These are phyloP conservation scores for Hypsibius dujardini DNA, from an alignment of 1,140 invertebrate genomes.

Conservation along the genomic window DNA sequence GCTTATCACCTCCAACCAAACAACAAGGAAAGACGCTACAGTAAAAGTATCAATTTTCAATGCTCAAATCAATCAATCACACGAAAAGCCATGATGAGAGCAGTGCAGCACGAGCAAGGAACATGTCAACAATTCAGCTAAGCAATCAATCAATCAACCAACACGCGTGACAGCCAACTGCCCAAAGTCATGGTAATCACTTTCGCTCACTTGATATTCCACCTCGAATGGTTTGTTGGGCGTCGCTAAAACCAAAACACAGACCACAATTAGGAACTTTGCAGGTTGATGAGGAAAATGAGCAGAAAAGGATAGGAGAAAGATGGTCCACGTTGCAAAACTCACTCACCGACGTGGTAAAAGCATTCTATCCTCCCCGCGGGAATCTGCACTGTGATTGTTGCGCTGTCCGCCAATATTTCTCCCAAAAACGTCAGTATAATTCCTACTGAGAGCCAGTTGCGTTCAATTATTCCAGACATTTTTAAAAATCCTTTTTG, in stretches of 20 bases:
- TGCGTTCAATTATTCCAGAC: no score
- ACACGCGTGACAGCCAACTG: not conserved
- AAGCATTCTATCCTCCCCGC: constrained; percentile 14
- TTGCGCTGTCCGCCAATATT: not conserved
- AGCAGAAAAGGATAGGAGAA: not conserved
- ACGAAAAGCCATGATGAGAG: not conserved
- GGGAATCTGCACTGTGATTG: constrained; percentile 13
- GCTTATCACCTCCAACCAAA: constrained; percentile 7
- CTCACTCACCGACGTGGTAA: not conserved
- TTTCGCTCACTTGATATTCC: not conserved
- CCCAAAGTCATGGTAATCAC: not conserved
- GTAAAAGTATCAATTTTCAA: not conserved
- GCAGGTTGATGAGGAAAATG: not conserved
- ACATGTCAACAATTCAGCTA: not conserved
- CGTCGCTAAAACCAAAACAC: not conserved
- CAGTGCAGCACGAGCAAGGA: not conserved
- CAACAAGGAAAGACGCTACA: not conserved
- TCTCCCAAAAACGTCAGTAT: no score
- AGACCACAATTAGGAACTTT: not conserved
- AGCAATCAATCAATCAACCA: not conserved
- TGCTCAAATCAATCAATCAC: not conserved
- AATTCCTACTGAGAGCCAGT: no score
- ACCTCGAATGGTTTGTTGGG: not conserved
- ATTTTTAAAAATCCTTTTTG: no score
- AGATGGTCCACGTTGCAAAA: not conserved